Conservation (phyloP, 2,888 invertebrate species). For the Platycnemis pennipes region DNA sequence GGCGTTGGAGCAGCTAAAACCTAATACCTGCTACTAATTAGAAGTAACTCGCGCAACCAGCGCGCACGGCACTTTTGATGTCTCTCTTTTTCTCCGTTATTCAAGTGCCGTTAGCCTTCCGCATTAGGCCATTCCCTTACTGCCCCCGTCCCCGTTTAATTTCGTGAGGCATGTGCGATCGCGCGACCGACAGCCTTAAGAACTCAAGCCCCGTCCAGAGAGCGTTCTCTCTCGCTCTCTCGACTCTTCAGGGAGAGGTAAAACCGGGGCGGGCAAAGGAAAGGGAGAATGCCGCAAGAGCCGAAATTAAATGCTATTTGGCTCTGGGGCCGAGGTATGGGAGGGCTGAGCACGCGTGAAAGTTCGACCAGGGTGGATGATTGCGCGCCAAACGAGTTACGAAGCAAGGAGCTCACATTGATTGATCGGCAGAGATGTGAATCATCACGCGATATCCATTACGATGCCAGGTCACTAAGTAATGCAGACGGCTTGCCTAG, state of each 20-base stretch:
- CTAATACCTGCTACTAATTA: no score
- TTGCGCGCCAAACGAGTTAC: neutral
- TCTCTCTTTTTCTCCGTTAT: no score
- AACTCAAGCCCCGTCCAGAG: neutral
- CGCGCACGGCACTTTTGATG: no score
- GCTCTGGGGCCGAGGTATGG: neutral
- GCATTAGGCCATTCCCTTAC: neutral
- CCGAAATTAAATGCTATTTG: neutral
- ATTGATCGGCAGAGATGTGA: neutral
- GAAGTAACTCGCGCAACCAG: no score
- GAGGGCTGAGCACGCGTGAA: neutral
- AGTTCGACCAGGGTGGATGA: neutral
- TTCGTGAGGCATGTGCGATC: neutral
- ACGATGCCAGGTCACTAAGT: no score
- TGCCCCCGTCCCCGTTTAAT: neutral
- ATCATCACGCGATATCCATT: neutral
- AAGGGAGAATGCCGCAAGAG: neutral
- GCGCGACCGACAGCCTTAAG: neutral
- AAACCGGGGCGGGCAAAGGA: neutral
- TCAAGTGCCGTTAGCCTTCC: no score
- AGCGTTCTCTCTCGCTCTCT: neutral
- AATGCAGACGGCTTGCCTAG: no score
- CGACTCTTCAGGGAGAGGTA: neutral
- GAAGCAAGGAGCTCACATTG: neutral
- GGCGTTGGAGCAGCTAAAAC: no score